Evolutionary conservation across 2,888 invertebrate species (phyloP), one percentile per base, ranked within the genome.

Genomic region (Cheiracanthium punctorium): DNA sequence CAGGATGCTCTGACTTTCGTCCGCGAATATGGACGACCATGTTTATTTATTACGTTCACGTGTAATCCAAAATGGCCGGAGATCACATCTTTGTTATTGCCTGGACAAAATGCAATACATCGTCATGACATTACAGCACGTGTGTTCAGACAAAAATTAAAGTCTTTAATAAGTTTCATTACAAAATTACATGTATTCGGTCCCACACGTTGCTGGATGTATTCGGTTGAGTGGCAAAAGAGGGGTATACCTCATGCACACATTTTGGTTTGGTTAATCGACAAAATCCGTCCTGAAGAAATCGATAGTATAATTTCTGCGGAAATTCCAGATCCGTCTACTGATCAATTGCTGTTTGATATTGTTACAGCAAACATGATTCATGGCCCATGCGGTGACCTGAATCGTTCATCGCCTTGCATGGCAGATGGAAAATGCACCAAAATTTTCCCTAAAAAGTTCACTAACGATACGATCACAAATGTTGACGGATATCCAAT

Each of bases 271-370:
- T 75, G 69, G 76, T 76, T 88, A 10, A 48, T 64, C 12, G 69
- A 82, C 30, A 82, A 86, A n/a, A 77, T 80, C 32, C 88, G 88
- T 85, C 80, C 88, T 70, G 89, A 90, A 72, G 72, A 88, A 10
- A 80, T 89, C 24, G 89, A 90, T 67, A 69, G 43, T 14, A 37
- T 89, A 7, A 74, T 89, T n/a, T 77, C 29, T 30, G 89, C 89
- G 32, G 89, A 89, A 74, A 88, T 90, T 48, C 89, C n/a, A n/a
- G n/a, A n/a, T n/a, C n/a, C n/a, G n/a, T n/a, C n/a, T n/a, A n/a
- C n/a, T n/a, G n/a, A n/a, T n/a, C n/a, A n/a, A n/a, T n/a, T n/a
- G n/a, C n/a, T n/a, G n/a, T n/a, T n/a, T n/a, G n/a, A n/a, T n/a
- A n/a, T n/a, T n/a, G n/a, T n/a, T n/a, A n/a, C n/a, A n/a, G n/a